phyloP scores from a whole-genome alignment of 1,140 invertebrate genomes.

The Pseudoatta argentina region DNA sequence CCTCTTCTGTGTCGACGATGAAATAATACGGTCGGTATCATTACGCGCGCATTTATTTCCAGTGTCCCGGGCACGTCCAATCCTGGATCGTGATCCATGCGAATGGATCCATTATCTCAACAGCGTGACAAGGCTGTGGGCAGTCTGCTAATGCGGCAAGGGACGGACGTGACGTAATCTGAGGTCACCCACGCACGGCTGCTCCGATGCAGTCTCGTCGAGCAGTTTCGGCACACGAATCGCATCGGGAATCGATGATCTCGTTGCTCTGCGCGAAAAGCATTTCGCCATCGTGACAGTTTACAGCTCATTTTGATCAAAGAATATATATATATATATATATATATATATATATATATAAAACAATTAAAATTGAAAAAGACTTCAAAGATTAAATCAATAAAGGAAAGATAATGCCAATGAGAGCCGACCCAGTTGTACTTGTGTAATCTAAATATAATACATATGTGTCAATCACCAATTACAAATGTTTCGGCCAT shows the following conservation, averaged over 20 bases:
- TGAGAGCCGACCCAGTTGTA: too few relatives aligned
- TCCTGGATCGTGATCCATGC: slow-evolving; percentile 83
- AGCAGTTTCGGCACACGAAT: not conserved
- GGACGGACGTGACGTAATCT: slow-evolving; percentile 86
- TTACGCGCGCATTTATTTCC: slow-evolving; percentile 84
- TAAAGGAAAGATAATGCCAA: too few relatives aligned
- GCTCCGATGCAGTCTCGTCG: slow-evolving; percentile 55
- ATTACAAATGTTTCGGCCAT: too few relatives aligned
- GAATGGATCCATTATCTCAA: slow-evolving; percentile 86
- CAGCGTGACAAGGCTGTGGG: slow-evolving; percentile 85
- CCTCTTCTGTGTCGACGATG: slow-evolving; percentile 65
- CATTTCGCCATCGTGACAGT: not conserved
- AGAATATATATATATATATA: too few relatives aligned
- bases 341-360: not conserved
- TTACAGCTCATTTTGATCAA: not conserved
- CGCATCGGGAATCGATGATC: slow-evolving; percentile 53
- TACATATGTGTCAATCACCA: too few relatives aligned
- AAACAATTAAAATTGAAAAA: too few relatives aligned
- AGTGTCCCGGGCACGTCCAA: slow-evolving; percentile 82
- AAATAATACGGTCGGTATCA: slow-evolving; percentile 78
- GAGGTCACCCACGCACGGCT: slow-evolving; percentile 84
- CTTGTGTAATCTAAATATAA: too few relatives aligned
- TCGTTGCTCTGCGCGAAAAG: not conserved
- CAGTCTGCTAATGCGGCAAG: slow-evolving; percentile 84
- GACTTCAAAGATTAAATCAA: too few relatives aligned